These are phyloP conservation scores for Argynnis bischoffii DNA, from an alignment of 2,888 invertebrate species.

Conservation along the genomic window DNA sequence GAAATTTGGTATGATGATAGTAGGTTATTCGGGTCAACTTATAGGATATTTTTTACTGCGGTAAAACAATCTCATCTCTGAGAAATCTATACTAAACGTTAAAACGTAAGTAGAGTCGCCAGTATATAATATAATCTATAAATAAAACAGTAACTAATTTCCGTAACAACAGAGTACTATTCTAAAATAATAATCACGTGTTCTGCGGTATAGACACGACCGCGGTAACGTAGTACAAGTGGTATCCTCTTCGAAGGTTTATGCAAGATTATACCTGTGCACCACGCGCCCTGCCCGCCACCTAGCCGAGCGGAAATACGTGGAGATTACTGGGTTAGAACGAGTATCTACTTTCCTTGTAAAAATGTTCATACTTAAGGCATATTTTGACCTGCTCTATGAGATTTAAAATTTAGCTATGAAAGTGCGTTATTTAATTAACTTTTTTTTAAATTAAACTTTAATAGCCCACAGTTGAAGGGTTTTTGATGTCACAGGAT, in stretches of 20 bases:
- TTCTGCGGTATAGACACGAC: slow-evolving; percentile 19
- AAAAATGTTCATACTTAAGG: background rate
- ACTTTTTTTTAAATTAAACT: too few species aligned
- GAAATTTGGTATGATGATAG: too few species aligned
- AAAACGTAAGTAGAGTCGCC: background rate
- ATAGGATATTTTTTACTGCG: too few species aligned
- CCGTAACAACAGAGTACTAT: slow-evolving; percentile 9
- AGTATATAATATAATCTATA: background rate
- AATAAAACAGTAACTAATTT: slow-evolving; percentile 16
- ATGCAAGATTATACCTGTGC: slow-evolving; percentile 12
- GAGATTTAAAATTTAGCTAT: too few species aligned
- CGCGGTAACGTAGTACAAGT: slow-evolving; percentile 3
- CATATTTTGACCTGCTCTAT: too few species aligned
- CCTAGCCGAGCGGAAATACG: slow-evolving; percentile 13
- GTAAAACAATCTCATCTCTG: too few species aligned
- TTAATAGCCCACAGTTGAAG: too few species aligned
- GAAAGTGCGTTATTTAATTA: too few species aligned
- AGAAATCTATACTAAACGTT: too few species aligned
- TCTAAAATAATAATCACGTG: slow-evolving; percentile 3
- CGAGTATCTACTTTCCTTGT: slow-evolving; percentile 13
- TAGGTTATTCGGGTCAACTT: too few species aligned
- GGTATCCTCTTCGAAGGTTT: slow-evolving; percentile 25
- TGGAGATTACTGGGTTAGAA: slow-evolving; percentile 7
- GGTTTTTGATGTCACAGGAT: too few species aligned
- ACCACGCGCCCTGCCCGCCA: slow-evolving; percentile 10